Evolutionary conservation across 2,888 invertebrate species (phyloP).

Genomic region (Ophion ellenae): DNA sequence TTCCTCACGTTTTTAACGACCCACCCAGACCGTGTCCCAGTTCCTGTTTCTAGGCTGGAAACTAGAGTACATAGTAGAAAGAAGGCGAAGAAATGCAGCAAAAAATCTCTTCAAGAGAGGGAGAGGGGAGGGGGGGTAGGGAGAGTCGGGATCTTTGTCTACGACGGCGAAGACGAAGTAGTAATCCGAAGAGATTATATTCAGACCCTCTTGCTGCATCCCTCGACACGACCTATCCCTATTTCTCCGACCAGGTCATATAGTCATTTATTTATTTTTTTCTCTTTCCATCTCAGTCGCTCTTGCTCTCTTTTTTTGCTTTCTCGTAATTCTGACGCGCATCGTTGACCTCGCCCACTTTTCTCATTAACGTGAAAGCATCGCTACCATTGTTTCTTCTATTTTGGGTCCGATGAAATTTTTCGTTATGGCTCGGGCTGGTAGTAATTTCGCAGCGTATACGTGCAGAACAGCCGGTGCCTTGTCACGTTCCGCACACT

Average conservation of each 20-base stretch:
- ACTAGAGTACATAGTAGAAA: too few species aligned
- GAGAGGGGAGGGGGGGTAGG: background rate
- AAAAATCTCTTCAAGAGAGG: background rate
- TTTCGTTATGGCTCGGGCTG: slow-evolving; percentile 47
- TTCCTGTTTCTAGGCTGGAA: background rate
- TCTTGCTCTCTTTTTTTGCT: slow-evolving; percentile 7
- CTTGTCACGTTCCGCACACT: background rate
- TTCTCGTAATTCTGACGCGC: slow-evolving; percentile 32
- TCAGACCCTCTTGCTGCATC: slow-evolving; percentile 16
- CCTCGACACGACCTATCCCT: slow-evolving; percentile 53
- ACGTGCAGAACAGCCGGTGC: background rate
- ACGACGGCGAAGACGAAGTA: slow-evolving; percentile 17
- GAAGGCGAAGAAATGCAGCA: background rate
- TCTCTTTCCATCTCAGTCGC: slow-evolving; percentile 28
- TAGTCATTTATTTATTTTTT: slow-evolving; percentile 18
- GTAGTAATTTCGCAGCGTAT: slow-evolving; percentile 32
- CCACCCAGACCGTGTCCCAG: background rate
- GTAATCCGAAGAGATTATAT: slow-evolving; percentile 33
- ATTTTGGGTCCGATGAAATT: slow-evolving; percentile 58
- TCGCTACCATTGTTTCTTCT: slow-evolving; percentile 5
- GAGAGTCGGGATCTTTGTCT: background rate
- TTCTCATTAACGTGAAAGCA: slow-evolving; percentile 68
- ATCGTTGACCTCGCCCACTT: slow-evolving; percentile 61
- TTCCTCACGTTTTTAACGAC: background rate
- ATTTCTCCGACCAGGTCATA: slow-evolving; percentile 31